phyloP scores from a whole-genome alignment of 2,888 invertebrate genomes.

The Nomada lathburiana region DNA sequence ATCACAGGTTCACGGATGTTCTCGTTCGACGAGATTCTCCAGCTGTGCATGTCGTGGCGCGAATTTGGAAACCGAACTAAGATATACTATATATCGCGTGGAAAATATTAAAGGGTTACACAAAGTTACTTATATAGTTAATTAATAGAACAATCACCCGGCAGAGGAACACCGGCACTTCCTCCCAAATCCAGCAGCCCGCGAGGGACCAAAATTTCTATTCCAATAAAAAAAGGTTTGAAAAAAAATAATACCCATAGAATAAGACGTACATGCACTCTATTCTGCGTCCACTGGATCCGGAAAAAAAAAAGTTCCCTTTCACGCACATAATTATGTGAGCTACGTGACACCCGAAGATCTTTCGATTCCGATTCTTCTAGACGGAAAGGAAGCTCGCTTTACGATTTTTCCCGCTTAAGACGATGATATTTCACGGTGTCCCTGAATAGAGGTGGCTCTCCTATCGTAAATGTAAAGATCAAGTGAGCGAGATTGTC shows the following conservation, averaged over 20 bases:
- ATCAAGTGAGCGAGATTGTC: conserved; percentile 77
- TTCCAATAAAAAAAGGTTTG: background rate
- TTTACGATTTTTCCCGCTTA: conserved; percentile 74
- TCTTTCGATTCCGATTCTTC: conserved; percentile 43
- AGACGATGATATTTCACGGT: conserved; percentile 78
- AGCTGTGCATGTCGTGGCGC: background rate
- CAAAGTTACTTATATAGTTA: too few species aligned
- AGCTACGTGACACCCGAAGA: conserved; percentile 33
- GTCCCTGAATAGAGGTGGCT: conserved; percentile 70
- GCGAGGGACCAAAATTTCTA: too few species aligned
- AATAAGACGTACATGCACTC: background rate
- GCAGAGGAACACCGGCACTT: too few species aligned
- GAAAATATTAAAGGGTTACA: too few species aligned
- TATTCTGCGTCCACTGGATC: background rate
- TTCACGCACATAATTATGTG: conserved; percentile 35
- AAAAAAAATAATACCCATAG: background rate
- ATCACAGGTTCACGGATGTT: background rate
- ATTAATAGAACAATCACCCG: too few species aligned
- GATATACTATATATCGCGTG: too few species aligned
- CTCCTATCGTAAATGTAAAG: conserved; percentile 76
- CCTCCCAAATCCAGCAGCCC: too few species aligned
- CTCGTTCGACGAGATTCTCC: background rate
- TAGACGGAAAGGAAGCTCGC: conserved; percentile 34
- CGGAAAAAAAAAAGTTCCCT: background rate
- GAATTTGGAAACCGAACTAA: background rate